Evolutionary conservation across 2,888 invertebrate species (phyloP).

Genomic region (Leucozona laternaria): DNA sequence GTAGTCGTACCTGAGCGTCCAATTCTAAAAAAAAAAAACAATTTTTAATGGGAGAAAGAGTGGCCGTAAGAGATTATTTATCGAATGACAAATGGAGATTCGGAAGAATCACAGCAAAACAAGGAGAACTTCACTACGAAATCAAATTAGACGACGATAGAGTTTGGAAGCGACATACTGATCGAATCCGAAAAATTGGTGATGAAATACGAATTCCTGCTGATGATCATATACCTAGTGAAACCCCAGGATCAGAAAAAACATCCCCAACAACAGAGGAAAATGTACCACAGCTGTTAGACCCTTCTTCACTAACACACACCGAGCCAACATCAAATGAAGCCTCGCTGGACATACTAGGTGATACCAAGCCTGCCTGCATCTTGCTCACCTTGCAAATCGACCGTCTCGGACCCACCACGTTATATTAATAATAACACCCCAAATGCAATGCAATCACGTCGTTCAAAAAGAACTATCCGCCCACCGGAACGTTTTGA

Average conservation of each 20-base stretch:
- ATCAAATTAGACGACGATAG: constrained; percentile 54
- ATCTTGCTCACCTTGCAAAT: constrained; percentile 2
- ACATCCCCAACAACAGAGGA: not conserved
- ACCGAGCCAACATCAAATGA: not conserved
- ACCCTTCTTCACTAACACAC: not conserved
- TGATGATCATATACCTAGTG: not conserved
- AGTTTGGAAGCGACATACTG: constrained; percentile 36
- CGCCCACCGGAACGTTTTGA: constrained; percentile 22
- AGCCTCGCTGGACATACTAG: not conserved
- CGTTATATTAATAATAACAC: constrained; percentile 3
- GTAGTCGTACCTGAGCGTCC: constrained; percentile 2
- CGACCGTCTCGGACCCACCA: constrained; percentile 3
- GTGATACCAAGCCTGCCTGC: not conserved
- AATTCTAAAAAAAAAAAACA: constrained; percentile 22
- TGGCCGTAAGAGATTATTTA: constrained; percentile 62
- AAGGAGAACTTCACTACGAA: no score
- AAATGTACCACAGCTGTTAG: not conserved
- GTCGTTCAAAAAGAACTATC: constrained; percentile 16
- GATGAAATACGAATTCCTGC: no score
- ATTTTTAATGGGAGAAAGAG: no score
- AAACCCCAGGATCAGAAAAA: not conserved
- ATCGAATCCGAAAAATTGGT: no score
- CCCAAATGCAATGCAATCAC: constrained; percentile 7
- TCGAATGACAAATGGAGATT: constrained; percentile 62
- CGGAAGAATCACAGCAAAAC: constrained; percentile 35